Evolutionary conservation across 2,888 invertebrate species (phyloP), one percentile per base, ranked within the genome.

Genomic region (Heteromyza rotundicornis): DNA sequence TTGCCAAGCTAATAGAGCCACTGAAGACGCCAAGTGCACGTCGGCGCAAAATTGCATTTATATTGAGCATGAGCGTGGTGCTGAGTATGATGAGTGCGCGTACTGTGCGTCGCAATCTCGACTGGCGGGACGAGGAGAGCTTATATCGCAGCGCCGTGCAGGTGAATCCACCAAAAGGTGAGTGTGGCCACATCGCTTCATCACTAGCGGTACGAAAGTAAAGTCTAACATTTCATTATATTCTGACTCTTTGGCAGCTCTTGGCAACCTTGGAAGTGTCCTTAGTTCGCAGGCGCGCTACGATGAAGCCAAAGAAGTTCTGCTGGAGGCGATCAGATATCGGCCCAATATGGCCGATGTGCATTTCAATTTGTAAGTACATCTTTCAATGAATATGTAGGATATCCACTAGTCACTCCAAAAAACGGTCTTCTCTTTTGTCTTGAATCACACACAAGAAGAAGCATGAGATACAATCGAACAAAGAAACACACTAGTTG

Each of bases 271-370:
- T 83, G 98, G 97, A 80, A 96, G 96, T 84, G 92, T 98, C 76
- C 88, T 96, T 77, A 96, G 94, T 82, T 89, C 91, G 59, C 92
- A 94, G 84, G 96, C 95, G 51, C 88, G 93, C 74, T 88, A 89
- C 62, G 87, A 87, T 69, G 96, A 96, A 85, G 98, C 98, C 57
- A 96, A 96, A 85, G 88, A 88, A 78, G 96, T 96, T 58, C 96
- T 96, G 84, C 89, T 92, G 80, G 90, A 90, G 84, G 98, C 98
- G 63, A 89, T 98, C 69, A 89, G 90, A 75, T 89, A 92, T 86
- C 88, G 97, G 81, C 92, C 94, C 75, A 98, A 97, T 85, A 98
- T 98, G 97, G 98, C 98, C 63, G 98, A 98, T 85, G 97, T 97
- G 64, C 97, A 98, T 86, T 98, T 98, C 84, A 98, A 98, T 86